Evolutionary conservation across 2,797 vertebrate species (phyloP).

Genomic region (Eospalax fontanierii): DNA sequence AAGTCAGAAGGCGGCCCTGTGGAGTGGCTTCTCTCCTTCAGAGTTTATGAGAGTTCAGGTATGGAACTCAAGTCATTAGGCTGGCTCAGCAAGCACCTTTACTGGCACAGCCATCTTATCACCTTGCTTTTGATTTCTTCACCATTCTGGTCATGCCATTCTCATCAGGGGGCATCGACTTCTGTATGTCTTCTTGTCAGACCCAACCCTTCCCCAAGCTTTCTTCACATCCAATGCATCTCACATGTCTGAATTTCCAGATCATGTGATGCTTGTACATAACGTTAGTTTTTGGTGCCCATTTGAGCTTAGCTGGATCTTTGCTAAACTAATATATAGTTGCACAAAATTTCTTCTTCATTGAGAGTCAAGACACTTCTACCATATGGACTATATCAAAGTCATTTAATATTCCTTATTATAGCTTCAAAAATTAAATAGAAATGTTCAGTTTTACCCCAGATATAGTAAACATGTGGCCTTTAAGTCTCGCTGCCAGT

Average conservation of each 20-base stretch:
- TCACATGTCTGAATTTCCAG: background rate
- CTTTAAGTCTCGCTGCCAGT: background rate
- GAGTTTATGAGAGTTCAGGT: background rate
- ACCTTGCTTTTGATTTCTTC: background rate
- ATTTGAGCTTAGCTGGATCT: background rate
- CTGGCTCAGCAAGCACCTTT: background rate
- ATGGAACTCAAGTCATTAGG: background rate
- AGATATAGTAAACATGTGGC: background rate
- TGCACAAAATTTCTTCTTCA: background rate
- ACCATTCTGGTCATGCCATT: background rate
- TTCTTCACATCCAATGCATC: background rate
- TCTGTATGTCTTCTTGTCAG: background rate
- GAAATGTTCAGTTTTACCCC: background rate
- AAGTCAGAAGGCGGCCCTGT: background rate
- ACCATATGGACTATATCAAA: background rate
- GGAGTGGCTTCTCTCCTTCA: background rate
- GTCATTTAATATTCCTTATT: conserved; percentile 36
- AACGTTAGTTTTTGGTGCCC: background rate
- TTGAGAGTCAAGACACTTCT: background rate
- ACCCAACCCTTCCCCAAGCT: background rate
- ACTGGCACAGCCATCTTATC: no score
- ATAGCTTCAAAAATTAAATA: background rate
- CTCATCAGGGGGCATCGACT: background rate
- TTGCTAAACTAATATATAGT: background rate
- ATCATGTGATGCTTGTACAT: background rate